A percentile compares a stretch with the other conserved stretches of the same genome.
Conservation (phyloP, 2,797 vertebrate species). For the Craterocephalus amniculus region DNA sequence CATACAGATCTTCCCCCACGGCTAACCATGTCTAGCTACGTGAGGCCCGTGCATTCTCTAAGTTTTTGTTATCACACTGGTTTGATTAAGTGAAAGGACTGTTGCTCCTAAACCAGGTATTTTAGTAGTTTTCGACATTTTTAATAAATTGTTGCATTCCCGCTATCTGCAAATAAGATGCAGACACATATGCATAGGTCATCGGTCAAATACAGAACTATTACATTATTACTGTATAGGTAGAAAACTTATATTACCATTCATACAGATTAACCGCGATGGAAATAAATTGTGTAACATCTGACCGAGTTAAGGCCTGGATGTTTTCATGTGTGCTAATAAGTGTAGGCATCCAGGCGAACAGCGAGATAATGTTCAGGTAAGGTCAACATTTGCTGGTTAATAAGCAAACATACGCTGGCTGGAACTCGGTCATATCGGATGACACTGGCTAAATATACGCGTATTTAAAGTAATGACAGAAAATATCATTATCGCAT, state of each 20-base stretch:
- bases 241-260: background rate
- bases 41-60: conserved; percentile 43
- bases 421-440: conserved; percentile 1
- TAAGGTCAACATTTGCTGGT: conserved; percentile 26
- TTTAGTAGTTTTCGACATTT: background rate
- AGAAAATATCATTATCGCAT: background rate
- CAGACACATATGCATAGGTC: background rate
- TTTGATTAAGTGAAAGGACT: conserved; percentile 20
- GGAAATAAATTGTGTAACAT: background rate
- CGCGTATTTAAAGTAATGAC: background rate
- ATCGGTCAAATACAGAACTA: background rate
- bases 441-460: background rate
- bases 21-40: conserved; percentile 6
- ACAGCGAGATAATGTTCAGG: conserved; percentile 4
- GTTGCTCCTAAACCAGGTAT: conserved; percentile 6
- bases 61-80: conserved; percentile 47
- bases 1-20: background rate
- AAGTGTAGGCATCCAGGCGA: conserved; percentile 7
- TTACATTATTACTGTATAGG: background rate
- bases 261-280: background rate
- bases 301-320: background rate
- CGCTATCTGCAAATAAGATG: background rate
- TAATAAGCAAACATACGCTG: conserved; percentile 23
- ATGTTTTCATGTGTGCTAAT: conserved; percentile 5
- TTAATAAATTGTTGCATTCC: conserved; percentile 5